These are phyloP conservation scores for Dendrolimus pini DNA, from an alignment of 2,888 invertebrate genomes.

Conservation along the genomic window DNA sequence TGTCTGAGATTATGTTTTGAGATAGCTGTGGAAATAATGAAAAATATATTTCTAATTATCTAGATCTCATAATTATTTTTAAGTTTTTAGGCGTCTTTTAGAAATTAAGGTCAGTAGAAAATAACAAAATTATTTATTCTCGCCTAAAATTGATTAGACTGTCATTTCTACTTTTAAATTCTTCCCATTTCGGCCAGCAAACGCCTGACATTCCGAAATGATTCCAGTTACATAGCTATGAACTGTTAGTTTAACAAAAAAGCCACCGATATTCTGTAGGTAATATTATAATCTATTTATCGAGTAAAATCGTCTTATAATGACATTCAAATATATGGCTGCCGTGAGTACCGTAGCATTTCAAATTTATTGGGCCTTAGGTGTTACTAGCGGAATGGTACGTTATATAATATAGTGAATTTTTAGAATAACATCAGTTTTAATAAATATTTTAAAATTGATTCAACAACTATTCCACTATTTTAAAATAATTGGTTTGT, in stretches of 20 bases:
- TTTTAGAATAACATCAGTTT: no score
- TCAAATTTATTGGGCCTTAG: conserved; percentile 16
- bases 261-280: conserved; percentile 48
- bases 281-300: conserved; percentile 19
- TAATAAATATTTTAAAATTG: no score
- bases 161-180: conserved; percentile 7
- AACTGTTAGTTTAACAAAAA: conserved; percentile 7
- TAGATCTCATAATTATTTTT: conserved; percentile 54
- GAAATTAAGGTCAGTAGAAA: conserved; percentile 21
- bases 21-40: conserved; percentile 8
- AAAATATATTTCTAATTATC: background rate
- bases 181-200: conserved; percentile 13
- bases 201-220: conserved; percentile 49
- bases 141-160: background rate
- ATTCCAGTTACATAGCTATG: conserved; percentile 27
- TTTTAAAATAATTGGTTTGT: no score
- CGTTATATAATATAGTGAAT: no score
- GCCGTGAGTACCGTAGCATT: conserved; percentile 53
- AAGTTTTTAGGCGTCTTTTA: conserved; percentile 34
- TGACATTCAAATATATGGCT: conserved; percentile 12
- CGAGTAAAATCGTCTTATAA: conserved; percentile 14
- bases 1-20: conserved; percentile 10
- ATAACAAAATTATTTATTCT: conserved; percentile 1
- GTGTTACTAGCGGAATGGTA: no score
- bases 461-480: no score